Evolutionary conservation across 2,797 vertebrate genomes (phyloP).

Genomic region (Tokudaia tokunoshimensis): DNA sequence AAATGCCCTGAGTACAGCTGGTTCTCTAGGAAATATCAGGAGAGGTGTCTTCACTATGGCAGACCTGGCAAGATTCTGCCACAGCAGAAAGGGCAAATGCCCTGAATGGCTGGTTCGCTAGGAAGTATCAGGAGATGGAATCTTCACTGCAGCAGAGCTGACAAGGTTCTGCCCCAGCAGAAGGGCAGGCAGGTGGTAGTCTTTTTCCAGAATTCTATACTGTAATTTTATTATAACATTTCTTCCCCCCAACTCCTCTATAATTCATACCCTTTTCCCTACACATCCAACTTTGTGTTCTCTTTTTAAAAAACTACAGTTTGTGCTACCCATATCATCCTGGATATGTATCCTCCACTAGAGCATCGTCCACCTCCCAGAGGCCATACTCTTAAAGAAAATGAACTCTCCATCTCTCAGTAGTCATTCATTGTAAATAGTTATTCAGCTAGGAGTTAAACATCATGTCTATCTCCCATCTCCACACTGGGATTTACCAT

Average conservation of each 20-base stretch:
- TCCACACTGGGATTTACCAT: background rate
- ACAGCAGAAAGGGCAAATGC: too few species aligned
- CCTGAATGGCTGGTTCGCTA: too few species aligned
- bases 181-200: too few species aligned
- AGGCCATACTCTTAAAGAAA: background rate
- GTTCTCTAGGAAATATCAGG: too few species aligned
- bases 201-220: background rate
- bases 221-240: background rate
- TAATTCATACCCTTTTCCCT: background rate
- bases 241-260: background rate
- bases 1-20: too few species aligned
- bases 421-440: background rate
- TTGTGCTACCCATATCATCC: background rate
- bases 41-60: too few species aligned
- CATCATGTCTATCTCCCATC: background rate
- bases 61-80: too few species aligned
- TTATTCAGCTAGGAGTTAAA: background rate
- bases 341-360: background rate
- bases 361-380: background rate
- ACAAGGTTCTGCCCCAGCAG: too few species aligned
- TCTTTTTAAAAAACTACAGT: background rate
- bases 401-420: background rate
- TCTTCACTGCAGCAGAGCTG: too few species aligned
- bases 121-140: too few species aligned
- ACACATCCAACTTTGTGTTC: background rate